Conservation (phyloP, 2,113 vertebrate genomes). For the Sinocyclocheilus grahami region DNA sequence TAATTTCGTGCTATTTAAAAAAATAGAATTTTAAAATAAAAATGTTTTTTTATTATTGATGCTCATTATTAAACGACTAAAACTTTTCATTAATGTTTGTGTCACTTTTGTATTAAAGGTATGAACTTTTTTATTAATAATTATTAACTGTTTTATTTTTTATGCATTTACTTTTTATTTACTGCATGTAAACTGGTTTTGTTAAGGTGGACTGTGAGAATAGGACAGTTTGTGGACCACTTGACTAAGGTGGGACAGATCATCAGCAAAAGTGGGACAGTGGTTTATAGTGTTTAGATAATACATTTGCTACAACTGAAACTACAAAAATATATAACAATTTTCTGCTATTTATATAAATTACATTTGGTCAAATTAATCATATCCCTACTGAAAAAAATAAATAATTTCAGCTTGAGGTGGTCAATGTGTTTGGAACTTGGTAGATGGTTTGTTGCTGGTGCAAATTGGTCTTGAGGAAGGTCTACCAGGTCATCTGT, state of each 20-base stretch:
- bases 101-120: too few species aligned
- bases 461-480: neutral
- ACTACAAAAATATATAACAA: neutral
- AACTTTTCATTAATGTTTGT: neutral
- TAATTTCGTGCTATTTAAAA: neutral
- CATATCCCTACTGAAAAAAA: neutral
- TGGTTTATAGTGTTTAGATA: neutral
- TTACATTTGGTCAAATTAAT: neutral
- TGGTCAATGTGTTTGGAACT: neutral
- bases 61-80: neutral
- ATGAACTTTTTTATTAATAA: neutral
- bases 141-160: neutral
- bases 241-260: neutral
- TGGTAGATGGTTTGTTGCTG: neutral
- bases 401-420: neutral
- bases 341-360: neutral
- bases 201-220: neutral
- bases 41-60: neutral
- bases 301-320: neutral
- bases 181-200: neutral
- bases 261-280: neutral
- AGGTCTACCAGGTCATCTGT: neutral
- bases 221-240: neutral
- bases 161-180: neutral
- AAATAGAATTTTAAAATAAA: neutral